A percentile compares a stretch with the other conserved stretches of the same genome.
Conservation (phyloP, 2,888 invertebrate species). For the Thecocarcelia acutangulata region DNA sequence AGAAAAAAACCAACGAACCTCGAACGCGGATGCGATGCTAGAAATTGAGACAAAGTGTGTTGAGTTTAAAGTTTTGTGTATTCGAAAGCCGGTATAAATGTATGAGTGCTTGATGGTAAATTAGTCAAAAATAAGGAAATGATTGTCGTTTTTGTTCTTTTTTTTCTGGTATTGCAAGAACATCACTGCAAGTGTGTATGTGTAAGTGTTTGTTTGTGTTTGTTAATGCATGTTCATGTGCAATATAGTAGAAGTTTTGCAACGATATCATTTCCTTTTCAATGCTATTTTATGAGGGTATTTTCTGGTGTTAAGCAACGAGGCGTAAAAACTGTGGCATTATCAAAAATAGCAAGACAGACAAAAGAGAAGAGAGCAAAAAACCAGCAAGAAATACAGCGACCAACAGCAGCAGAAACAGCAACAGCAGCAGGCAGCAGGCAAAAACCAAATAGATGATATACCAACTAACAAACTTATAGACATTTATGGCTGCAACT, state of each 20-base stretch:
- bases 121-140: slow-evolving; percentile 69
- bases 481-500: slow-evolving; percentile 37
- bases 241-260: slow-evolving; percentile 64
- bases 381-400: background rate
- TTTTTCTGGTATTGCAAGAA: background rate
- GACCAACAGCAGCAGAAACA: slow-evolving; percentile 22
- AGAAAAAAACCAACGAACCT: slow-evolving; percentile 6
- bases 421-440: slow-evolving; percentile 11
- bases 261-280: slow-evolving; percentile 69
- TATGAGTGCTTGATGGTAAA: slow-evolving; percentile 59
- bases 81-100: slow-evolving; percentile 29
- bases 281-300: slow-evolving; percentile 69
- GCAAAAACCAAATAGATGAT: slow-evolving; percentile 45
- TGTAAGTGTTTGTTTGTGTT: background rate
- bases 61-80: slow-evolving; percentile 36
- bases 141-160: slow-evolving; percentile 28
- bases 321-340: slow-evolving; percentile 69
- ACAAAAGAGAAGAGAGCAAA: background rate
- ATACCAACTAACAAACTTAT: slow-evolving; percentile 54
- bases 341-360: slow-evolving; percentile 27
- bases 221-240: slow-evolving; percentile 65
- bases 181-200: slow-evolving; percentile 6
- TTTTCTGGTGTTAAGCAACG: slow-evolving; percentile 67
- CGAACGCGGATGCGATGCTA: slow-evolving; percentile 61
- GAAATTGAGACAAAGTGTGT: slow-evolving; percentile 59